Percentiles rank a stretch among this genome's conserved stretches.
These are phyloP conservation scores for Macroteleia sp. DNA, from an alignment of 2,888 invertebrate genomes.

Conservation along the genomic window DNA sequence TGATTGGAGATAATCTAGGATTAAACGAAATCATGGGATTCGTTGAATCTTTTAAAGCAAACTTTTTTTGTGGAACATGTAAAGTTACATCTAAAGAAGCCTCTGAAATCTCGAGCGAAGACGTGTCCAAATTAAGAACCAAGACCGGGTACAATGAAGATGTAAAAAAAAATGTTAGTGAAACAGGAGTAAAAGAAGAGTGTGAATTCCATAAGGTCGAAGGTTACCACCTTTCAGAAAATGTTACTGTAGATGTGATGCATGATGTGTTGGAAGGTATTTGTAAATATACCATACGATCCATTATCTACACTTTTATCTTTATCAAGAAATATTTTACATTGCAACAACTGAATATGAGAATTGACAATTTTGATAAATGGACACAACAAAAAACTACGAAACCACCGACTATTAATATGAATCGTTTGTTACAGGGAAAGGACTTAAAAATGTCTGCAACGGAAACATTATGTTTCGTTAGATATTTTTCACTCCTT, in stretches of 20 bases:
- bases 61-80: slow-evolving; percentile 30
- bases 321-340: slow-evolving; percentile 36
- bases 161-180: neutral
- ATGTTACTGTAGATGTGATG: slow-evolving; percentile 37
- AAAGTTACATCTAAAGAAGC: neutral
- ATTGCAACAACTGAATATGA: slow-evolving; percentile 19
- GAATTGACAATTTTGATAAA: slow-evolving; percentile 32
- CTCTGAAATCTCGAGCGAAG: slow-evolving; percentile 2
- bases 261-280: slow-evolving; percentile 51
- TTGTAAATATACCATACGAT: slow-evolving; percentile 9
- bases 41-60: slow-evolving; percentile 28
- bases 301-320: slow-evolving; percentile 22
- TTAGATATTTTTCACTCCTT: slow-evolving; percentile 14
- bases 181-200: slow-evolving; percentile 29
- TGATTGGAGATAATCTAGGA: slow-evolving; percentile 38
- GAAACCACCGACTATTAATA: slow-evolving; percentile 26
- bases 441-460: slow-evolving; percentile 56
- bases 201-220: slow-evolving; percentile 28
- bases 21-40: slow-evolving; percentile 27
- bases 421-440: no score
- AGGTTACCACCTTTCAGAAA: slow-evolving; percentile 42
- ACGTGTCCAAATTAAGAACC: slow-evolving; percentile 11
- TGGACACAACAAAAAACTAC: slow-evolving; percentile 16
- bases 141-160: slow-evolving; percentile 21
- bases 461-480: slow-evolving; percentile 53